Percentiles rank a stretch among this genome's conserved stretches.
phyloP scores from a whole-genome alignment of 1,140 invertebrate genomes.

The Drosophila quadrilineata region DNA sequence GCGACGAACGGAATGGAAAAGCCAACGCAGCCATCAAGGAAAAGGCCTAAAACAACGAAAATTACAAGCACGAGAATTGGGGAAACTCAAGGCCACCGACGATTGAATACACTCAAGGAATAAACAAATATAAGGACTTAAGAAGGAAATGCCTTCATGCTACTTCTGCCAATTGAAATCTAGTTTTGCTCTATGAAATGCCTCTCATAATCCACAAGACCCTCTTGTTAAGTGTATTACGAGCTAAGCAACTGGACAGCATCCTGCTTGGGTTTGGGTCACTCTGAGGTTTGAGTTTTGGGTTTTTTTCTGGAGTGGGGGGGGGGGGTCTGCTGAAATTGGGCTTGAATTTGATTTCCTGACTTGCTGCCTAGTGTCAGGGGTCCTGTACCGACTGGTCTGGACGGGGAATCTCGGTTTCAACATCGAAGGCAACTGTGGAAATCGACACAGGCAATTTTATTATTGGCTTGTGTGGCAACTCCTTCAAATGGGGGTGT shows the following conservation, averaged over 20 bases:
- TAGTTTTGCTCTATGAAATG: too few relatives aligned
- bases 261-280: conserved; percentile 9
- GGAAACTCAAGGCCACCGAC: too few relatives aligned
- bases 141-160: too few relatives aligned
- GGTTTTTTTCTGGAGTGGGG: neutral
- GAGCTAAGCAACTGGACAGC: conserved; percentile 20
- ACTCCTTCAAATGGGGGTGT: too few relatives aligned
- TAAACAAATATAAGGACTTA: too few relatives aligned
- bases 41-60: conserved; percentile 71
- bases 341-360: conserved; percentile 32
- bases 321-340: neutral
- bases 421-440: conserved; percentile 48
- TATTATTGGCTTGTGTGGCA: conserved; percentile 69
- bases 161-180: neutral
- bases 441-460: conserved; percentile 62
- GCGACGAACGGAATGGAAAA: conserved; percentile 34
- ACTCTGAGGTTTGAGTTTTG: conserved; percentile 3
- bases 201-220: too few relatives aligned
- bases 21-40: conserved; percentile 30
- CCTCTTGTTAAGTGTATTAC: neutral
- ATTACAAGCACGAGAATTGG: conserved; percentile 54
- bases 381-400: too few relatives aligned
- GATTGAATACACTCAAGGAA: too few relatives aligned
- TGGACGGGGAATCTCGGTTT: too few relatives aligned
- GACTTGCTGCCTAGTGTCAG: conserved; percentile 16